Percentiles rank a stretch among this genome's conserved stretches.
Conservation (phyloP, 1,140 invertebrate genomes). For the Drosophila repletoides region DNA sequence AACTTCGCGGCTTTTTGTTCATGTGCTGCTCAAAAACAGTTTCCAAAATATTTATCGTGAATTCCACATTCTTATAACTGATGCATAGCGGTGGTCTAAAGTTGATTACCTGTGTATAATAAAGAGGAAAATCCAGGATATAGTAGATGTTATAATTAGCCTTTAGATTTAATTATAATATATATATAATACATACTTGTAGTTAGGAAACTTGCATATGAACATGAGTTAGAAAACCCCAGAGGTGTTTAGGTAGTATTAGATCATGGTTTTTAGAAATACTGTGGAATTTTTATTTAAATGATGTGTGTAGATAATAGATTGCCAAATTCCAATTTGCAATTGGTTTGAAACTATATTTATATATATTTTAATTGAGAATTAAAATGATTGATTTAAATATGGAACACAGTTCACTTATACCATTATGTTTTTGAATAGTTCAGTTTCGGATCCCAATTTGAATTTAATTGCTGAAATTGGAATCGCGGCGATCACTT, state of each 20-base stretch:
- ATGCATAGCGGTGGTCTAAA: conserved; percentile 98
- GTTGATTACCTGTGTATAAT: conserved; percentile 87
- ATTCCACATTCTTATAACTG: conserved; percentile 92
- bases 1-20: conserved; percentile 57
- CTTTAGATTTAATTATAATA: background rate
- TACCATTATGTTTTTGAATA: no score
- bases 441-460: no score
- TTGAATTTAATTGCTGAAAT: no score
- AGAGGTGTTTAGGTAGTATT: conserved; percentile 12
- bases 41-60: conserved; percentile 86
- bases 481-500: no score
- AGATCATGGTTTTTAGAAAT: conserved; percentile 8
- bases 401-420: no score
- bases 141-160: background rate
- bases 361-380: no score
- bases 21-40: conserved; percentile 82
- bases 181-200: conserved; percentile 28
- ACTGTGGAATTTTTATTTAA: background rate
- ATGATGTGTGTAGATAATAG: conserved; percentile 11
- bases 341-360: no score
- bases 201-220: conserved; percentile 34
- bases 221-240: conserved; percentile 35
- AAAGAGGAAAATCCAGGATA: background rate
- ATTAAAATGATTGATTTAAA: no score
- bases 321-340: no score